Base-by-base conservation (phyloP, 2,888 invertebrate genomes). In the Thecocarcelia acutangulata region DNA sequence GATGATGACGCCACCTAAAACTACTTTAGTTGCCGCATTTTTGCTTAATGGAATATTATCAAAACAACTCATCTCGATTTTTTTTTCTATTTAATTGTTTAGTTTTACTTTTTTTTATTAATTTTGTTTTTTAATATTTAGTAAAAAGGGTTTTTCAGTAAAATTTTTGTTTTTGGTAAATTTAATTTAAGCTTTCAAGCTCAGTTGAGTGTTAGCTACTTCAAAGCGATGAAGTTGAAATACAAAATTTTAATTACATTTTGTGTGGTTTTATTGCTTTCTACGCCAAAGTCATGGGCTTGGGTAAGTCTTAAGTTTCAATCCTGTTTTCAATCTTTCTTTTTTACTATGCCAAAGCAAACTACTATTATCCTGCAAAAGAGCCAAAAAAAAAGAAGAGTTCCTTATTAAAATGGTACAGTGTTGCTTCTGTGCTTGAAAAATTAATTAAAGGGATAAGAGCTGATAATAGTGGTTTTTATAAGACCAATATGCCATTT, bases 241-340 rank as follows among this genome's bases (percentile, higher is more conserved):
- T 85, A 84, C 56, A 66, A 77, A 74, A 77, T 78, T 78, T 75
- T 81, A 56, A 64, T 76, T 48, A 61, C 75, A 44, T 56, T 85
- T 64, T 63, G 46, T 78, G 37, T 86, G 17, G 15, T 83, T 77
- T 72, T 86, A 50, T 46, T 85, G 48, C 24, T 85, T 24, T 75
- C 83, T 56, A 64, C 80, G 33, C 84, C 85, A 44, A 44, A 54
- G 17, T 83, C 80, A 28, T 77, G 76, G 52, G 88, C 84, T 17
- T 89, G 89, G 89, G 89, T 90, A 80, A 87, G 88, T 82, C 54
- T 70, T 56, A 44, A 15, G 15, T 70, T 44, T 13, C 15, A 15
- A 40, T 40, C 40, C 54, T 63, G n/a, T 66, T 17, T 52, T 28
- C 9, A 21, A 44, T n/a, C 24, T 3, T 15, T 54, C 48, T 64